Evolutionary conservation across 2,888 invertebrate genomes (phyloP), one percentile per base, ranked within the genome.

Genomic region (Lithophane socia): DNA sequence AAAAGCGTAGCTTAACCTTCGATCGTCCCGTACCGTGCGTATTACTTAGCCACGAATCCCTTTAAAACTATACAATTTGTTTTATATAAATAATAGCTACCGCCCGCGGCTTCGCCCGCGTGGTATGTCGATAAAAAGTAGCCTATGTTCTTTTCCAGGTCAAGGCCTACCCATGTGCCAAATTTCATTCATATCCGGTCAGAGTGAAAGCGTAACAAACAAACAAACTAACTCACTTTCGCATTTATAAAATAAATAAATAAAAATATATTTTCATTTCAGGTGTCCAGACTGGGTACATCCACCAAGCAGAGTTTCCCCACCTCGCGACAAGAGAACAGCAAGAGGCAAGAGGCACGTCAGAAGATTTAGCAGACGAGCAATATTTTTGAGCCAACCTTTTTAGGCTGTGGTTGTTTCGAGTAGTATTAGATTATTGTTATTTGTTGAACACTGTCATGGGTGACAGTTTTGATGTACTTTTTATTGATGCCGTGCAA

Each of bases 221-320:
- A 37, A 37, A 37, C 37, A 37, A 37, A 37, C 37, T 37, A 37
- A 37, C 2, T 37, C 37, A 37, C 3, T 37, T 37, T 37, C 37
- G 37, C 37, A 37, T 37, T 37, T 37, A 37, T 37, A 37, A 37
- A 37, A 37, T 37, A 37, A 37, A 37, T 37, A 37, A 37, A 37
- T 37, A 37, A 37, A 37, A 37, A 37, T 37, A 37, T 37, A 42
- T 42, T 75, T 75, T 47, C 21, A 42, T 91, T 93, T 1, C 91
- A 96, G 96, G 78, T 96, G 96, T 84, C 95, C 96, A 7, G 96
- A 95, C 68, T 96, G 94, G 94, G 93, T 93, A 69, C 90, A 92
- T 21, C 94, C 95, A 0, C 94, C 95, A 0, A 81, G 67, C 42
- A 90, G 95, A 37, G 80, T 86, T 0, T 94, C 95, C 0, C 96